A percentile compares a stretch with the other conserved stretches of the same genome.
phyloP scores from a whole-genome alignment of 1,140 invertebrate species.

The Stenopsyche tienmushanensis region DNA sequence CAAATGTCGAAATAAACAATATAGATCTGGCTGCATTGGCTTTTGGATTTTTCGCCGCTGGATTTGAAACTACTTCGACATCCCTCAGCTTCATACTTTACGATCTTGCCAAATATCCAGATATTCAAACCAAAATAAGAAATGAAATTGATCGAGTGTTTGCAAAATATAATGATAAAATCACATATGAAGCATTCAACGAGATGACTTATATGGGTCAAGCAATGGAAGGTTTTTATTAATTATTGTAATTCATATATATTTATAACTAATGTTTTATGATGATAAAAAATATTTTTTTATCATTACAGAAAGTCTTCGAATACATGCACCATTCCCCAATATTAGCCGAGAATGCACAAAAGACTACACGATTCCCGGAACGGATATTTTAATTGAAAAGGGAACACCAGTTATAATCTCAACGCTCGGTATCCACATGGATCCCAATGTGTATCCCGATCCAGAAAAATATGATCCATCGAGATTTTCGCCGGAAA shows the following conservation, averaged over 20 bases:
- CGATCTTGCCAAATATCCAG: constrained; percentile 58
- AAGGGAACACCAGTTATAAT: constrained; percentile 58
- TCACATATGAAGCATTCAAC: constrained; percentile 49
- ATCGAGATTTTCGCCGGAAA: constrained; percentile 58
- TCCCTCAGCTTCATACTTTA: constrained; percentile 57
- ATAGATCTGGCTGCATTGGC: constrained; percentile 45
- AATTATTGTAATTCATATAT: not conserved
- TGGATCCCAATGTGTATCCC: constrained; percentile 57
- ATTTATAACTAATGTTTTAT: constrained; percentile 40
- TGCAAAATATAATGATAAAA: constrained; percentile 45
- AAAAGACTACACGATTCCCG: constrained; percentile 55
- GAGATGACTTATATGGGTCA: constrained; percentile 56
- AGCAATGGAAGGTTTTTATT: constrained; percentile 47
- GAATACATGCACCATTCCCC: constrained; percentile 54
- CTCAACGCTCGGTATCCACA: constrained; percentile 62
- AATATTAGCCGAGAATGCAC: constrained; percentile 49
- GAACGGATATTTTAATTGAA: constrained; percentile 49
- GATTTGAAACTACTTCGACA: constrained; percentile 50
- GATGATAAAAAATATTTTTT: constrained; percentile 13
- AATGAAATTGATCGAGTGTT: constrained; percentile 57
- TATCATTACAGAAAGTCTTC: constrained; percentile 48
- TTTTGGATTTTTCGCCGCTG: constrained; percentile 45
- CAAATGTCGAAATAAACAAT: constrained; percentile 41
- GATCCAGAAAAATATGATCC: constrained; percentile 63
- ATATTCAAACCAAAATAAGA: constrained; percentile 56